phyloP scores from a whole-genome alignment of 1,140 invertebrate species.

The Pseudomyrmex concolor region DNA sequence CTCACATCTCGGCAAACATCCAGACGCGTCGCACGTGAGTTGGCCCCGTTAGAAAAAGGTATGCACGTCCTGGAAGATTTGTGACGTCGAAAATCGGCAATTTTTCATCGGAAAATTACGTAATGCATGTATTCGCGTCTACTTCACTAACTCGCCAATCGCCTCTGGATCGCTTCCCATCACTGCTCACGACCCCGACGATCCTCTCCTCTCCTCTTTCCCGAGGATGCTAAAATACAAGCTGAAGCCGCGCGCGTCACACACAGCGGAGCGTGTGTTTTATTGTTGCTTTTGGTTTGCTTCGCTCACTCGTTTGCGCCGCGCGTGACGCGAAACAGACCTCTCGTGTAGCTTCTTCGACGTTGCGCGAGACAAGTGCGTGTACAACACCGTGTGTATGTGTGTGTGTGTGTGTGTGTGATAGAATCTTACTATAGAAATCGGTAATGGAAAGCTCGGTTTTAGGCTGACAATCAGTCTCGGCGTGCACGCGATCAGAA shows the following conservation, averaged over 20 bases:
- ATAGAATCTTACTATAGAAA: not conserved
- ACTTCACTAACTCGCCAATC: slow-evolving; percentile 4
- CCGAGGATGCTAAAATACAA: slow-evolving; percentile 29
- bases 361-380: slow-evolving; percentile 5
- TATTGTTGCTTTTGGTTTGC: slow-evolving; percentile 15
- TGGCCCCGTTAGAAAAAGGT: slow-evolving; percentile 41
- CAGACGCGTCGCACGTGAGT: slow-evolving; percentile 45
- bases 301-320: slow-evolving; percentile 6
- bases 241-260: slow-evolving; percentile 8
- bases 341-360: slow-evolving; percentile 18
- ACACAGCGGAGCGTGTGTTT: slow-evolving; percentile 1
- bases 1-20: slow-evolving; percentile 22
- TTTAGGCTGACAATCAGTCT: not conserved
- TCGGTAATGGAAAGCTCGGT: not conserved
- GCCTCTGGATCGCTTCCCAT: slow-evolving; percentile 47
- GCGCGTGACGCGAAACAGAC: slow-evolving; percentile 35
- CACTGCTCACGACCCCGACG: slow-evolving; percentile 38
- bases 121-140: slow-evolving; percentile 25
- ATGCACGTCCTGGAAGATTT: slow-evolving; percentile 1
- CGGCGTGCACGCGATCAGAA: not conserved
- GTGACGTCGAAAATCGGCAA: slow-evolving; percentile 7
- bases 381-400: not conserved
- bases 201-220: not conserved
- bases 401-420: no score
- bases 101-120: slow-evolving; percentile 19